These are phyloP conservation scores for Apistogramma diplotaenia DNA, from an alignment of 2,113 vertebrate species.

Conservation along the genomic window DNA sequence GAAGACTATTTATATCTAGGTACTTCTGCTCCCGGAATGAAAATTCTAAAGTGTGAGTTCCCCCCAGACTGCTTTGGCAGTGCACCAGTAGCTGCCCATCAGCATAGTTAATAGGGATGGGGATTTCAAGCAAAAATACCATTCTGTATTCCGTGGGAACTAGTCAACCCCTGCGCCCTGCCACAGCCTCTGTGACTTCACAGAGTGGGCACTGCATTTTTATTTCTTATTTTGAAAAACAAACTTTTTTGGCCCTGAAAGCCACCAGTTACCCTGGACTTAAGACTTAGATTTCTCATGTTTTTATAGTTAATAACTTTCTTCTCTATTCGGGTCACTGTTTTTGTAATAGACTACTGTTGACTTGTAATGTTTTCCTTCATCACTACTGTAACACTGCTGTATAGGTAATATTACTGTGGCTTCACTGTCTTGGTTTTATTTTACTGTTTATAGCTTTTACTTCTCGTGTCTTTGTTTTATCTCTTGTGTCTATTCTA, in stretches of 20 bases:
- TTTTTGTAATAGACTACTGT: not conserved
- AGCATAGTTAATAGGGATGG: not conserved
- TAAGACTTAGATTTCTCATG: not conserved
- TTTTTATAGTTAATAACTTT: not conserved
- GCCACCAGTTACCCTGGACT: not conserved
- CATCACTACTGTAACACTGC: not conserved
- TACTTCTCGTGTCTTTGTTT: too few species aligned
- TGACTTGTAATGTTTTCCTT: not conserved
- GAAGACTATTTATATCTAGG: not conserved
- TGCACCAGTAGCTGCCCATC: not conserved
- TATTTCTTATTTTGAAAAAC: not conserved
- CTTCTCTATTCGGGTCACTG: not conserved
- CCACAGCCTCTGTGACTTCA: not conserved
- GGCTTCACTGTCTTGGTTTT: not conserved
- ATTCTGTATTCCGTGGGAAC: not conserved
- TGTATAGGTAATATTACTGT: not conserved
- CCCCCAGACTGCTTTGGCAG: not conserved
- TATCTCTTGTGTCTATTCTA: not conserved
- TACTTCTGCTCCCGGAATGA: not conserved
- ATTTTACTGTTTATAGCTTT: not conserved
- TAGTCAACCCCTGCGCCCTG: not conserved
- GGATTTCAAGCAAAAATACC: not conserved
- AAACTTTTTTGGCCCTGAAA: not conserved
- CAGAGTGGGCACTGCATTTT: not conserved
- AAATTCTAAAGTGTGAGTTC: not conserved